A percentile compares a stretch with the other conserved stretches of the same genome.
Evolutionary conservation across 2,888 invertebrate genomes (phyloP).

Genomic region (Lamellibrachia columna): DNA sequence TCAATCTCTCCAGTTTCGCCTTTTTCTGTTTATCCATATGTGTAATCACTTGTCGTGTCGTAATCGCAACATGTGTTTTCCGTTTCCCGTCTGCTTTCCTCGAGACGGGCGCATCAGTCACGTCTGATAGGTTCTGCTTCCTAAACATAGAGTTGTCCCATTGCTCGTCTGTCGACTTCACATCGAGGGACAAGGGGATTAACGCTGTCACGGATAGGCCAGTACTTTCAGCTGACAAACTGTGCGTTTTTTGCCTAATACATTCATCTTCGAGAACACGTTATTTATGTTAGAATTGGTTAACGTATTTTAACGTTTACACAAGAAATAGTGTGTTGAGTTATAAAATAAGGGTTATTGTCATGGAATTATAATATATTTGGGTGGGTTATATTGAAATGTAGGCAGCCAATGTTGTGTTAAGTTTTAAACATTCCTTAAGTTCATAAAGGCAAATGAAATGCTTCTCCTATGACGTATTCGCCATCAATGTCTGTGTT

Average conservation of each 20-base stretch:
- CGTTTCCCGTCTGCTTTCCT: background rate
- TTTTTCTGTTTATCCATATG: conserved; percentile 16
- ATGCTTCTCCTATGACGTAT: background rate
- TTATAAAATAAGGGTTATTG: no score
- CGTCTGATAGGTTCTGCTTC: background rate
- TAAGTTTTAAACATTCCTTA: background rate
- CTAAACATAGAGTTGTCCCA: background rate
- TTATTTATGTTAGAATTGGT: background rate
- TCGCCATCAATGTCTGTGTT: background rate
- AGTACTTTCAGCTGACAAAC: no score
- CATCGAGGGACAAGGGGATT: no score
- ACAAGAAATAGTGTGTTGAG: no score
- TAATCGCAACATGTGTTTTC: background rate
- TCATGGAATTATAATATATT: no score
- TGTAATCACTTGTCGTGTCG: conserved; percentile 9
- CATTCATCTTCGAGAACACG: background rate
- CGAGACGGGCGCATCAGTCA: background rate
- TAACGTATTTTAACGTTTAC: no score
- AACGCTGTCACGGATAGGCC: no score
- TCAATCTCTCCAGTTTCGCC: background rate
- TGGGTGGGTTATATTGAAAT: no score
- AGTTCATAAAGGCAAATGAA: background rate
- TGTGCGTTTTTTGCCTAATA: background rate
- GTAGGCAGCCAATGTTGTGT: background rate
- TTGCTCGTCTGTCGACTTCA: background rate